Percentiles rank a stretch among this genome's conserved stretches.
phyloP scores from a whole-genome alignment of 2,797 vertebrate species.

The Galago senegalensis region DNA sequence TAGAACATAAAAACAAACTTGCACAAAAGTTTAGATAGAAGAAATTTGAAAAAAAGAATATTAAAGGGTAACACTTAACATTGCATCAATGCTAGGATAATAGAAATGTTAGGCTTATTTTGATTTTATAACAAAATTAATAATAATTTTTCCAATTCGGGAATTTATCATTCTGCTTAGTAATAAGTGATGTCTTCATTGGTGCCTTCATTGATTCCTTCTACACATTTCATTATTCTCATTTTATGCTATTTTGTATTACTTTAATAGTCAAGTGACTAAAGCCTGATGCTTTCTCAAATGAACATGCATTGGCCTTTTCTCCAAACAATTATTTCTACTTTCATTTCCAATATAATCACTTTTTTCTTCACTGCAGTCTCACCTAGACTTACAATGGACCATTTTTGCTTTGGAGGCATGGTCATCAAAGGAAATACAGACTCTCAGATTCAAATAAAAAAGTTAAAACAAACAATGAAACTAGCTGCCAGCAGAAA shows the following conservation, averaged over 20 bases:
- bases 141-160: background rate
- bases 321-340: background rate
- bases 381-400: background rate
- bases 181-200: background rate
- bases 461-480: background rate
- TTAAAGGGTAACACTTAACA: background rate
- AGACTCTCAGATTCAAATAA: background rate
- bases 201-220: too few species aligned
- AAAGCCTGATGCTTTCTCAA: background rate
- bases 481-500: background rate
- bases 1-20: background rate
- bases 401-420: background rate
- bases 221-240: background rate
- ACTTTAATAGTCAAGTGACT: background rate
- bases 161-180: background rate
- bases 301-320: background rate
- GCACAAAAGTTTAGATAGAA: background rate
- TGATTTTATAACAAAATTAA: background rate
- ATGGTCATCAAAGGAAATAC: background rate
- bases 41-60: background rate
- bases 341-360: background rate
- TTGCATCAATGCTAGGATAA: background rate
- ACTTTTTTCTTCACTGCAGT: background rate
- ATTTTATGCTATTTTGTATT: background rate
- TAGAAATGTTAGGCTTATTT: background rate